Conservation (phyloP, 2,113 vertebrate species). For the Lampris incognitus region DNA sequence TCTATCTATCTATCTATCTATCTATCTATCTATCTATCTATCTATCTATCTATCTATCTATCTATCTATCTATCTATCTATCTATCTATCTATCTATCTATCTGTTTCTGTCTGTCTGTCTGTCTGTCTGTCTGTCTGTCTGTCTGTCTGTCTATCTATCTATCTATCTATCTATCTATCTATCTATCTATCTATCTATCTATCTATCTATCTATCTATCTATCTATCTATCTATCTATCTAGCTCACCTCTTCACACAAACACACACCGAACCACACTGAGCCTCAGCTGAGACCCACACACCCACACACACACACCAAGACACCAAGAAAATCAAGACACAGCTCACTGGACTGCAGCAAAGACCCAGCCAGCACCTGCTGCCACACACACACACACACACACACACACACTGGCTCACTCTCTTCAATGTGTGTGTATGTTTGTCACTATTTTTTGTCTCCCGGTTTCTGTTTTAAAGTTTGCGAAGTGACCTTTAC, state of each 20-base stretch:
- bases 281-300: constrained; percentile 66
- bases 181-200: neutral
- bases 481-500: neutral
- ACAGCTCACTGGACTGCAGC: constrained; percentile 75
- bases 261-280: constrained; percentile 15
- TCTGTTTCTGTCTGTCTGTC: too few relatives aligned
- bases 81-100: too few relatives aligned
- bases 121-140: too few relatives aligned
- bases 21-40: too few relatives aligned
- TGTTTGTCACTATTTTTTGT: neutral
- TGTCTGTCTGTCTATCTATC: too few relatives aligned
- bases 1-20: too few relatives aligned
- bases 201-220: neutral
- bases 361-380: constrained; percentile 71
- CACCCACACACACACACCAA: constrained; percentile 57
- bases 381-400: constrained; percentile 43
- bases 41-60: too few relatives aligned
- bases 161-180: too few relatives aligned
- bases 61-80: too few relatives aligned
- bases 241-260: constrained; percentile 29
- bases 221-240: neutral
- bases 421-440: neutral
- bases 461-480: neutral
- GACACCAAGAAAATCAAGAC: constrained; percentile 64
- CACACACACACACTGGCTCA: neutral